These are phyloP conservation scores for Myodes glareolus DNA, from an alignment of 2,113 vertebrate genomes.

Conservation along the genomic window DNA sequence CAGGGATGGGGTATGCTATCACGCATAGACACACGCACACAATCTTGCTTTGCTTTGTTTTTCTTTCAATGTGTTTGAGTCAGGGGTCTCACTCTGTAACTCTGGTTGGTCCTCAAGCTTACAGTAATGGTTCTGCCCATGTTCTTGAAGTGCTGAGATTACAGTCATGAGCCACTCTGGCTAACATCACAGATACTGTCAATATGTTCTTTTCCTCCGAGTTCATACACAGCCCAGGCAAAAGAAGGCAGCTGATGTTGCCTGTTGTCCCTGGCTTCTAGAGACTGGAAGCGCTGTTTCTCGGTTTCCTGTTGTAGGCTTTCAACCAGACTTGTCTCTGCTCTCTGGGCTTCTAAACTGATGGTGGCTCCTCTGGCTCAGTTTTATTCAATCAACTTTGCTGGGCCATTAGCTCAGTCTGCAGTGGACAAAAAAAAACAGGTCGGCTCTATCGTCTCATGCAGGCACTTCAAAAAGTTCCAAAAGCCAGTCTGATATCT, in stretches of 20 bases:
- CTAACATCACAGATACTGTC: background rate
- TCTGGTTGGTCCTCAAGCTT: background rate
- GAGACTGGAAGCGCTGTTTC: background rate
- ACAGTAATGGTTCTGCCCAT: too few relatives aligned
- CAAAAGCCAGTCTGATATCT: background rate
- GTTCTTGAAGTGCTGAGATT: background rate
- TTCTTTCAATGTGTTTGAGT: background rate
- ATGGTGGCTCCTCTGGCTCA: constrained; percentile 58
- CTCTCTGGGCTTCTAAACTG: constrained; percentile 65
- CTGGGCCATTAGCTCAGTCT: constrained; percentile 76
- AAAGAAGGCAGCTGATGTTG: background rate
- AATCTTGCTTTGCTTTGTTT: background rate
- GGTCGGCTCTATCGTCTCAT: constrained; percentile 60
- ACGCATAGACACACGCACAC: background rate
- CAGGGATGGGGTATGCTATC: background rate
- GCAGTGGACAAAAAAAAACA: constrained; percentile 64
- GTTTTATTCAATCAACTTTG: constrained; percentile 71
- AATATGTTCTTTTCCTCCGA: background rate
- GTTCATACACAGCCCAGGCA: background rate
- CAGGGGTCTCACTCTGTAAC: background rate
- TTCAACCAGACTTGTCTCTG: constrained; percentile 67
- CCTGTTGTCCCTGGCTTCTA: background rate
- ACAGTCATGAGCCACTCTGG: background rate
- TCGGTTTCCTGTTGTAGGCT: constrained; percentile 39
- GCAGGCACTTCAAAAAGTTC: constrained; percentile 4